These are phyloP conservation scores for Gadopsis marmoratus DNA, from an alignment of 2,797 vertebrate species.

Conservation along the genomic window DNA sequence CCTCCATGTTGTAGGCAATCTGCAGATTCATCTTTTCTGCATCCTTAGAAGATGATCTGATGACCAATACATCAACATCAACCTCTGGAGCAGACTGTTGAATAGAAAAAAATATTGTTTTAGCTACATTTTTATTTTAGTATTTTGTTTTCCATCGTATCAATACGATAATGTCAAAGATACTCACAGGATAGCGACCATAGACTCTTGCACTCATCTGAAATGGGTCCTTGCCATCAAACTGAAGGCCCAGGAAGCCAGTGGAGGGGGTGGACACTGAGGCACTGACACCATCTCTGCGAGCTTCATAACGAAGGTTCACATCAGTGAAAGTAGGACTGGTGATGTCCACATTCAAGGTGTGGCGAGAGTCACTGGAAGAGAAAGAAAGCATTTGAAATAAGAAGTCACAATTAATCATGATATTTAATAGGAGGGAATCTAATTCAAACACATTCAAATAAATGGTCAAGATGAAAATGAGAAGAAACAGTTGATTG, in stretches of 20 bases:
- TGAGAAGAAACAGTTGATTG: background rate
- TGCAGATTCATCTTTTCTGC: conserved; percentile 79
- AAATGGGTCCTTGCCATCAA: conserved; percentile 65
- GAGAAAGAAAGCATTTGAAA: conserved; percentile 30
- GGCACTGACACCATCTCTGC: conserved; percentile 65
- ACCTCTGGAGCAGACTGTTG: conserved; percentile 86
- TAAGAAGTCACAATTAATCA: background rate
- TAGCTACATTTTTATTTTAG: background rate
- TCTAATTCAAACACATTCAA: background rate
- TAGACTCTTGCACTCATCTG: conserved; percentile 82
- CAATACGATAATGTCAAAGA: conserved; percentile 12
- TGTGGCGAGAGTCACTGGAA: conserved; percentile 69
- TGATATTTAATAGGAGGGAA: background rate
- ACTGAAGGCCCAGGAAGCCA: conserved; percentile 85
- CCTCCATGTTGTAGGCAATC: conserved; percentile 86
- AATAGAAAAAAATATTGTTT: conserved; percentile 26
- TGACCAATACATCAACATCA: conserved; percentile 86
- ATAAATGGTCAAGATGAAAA: background rate
- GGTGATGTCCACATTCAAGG: conserved; percentile 80
- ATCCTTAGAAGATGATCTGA: conserved; percentile 75
- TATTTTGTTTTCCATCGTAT: background rate
- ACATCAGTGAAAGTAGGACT: conserved; percentile 80
- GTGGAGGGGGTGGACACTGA: conserved; percentile 73
- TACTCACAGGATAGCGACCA: conserved; percentile 87
- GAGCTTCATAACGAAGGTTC: conserved; percentile 73